Base-by-base conservation (phyloP, 2,113 vertebrate genomes). In the Solenodon paradoxus region DNA sequence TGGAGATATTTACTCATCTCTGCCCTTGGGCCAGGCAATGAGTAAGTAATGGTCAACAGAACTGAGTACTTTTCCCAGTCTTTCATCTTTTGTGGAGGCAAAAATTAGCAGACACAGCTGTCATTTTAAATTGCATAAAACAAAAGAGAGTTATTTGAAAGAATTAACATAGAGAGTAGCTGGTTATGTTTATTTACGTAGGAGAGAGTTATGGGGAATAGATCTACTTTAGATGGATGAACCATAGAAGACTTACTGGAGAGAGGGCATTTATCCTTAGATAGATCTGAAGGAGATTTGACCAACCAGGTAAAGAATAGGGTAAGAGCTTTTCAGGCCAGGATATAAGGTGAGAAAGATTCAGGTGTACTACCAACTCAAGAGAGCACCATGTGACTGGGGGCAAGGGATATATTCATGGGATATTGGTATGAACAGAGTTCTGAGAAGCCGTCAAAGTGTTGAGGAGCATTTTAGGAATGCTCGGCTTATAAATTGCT, bases 361-460 rank as follows among this genome's bases (percentile, higher is more conserved):
- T 24, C 80, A 32, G 40, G n/a, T 64, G 19, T 55, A 55, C 13
- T 64, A 3, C 24, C 45, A 6, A 86, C 26, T 16, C 24, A 3
- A n/a, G 72, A 63, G 80, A 87, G 35, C 57, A 2, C 15, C 57
- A 3, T 49, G 78, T 45, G 51, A 80, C 51, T 17, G 13, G 30
- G 13, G 2, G 0, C 3, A 4, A 42, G 8, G 3, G 16, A 22
- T 45, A 1, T 69, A 8, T 47, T 11, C 19, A 61, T 51, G 63
- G 19, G 45, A 47, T 13, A 53, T 26, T 82, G 42, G 19, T 30
- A 22, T 59, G 72, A 78, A 13, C 66, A 74, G 32, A 88, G 7
- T n/a, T 91, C 93, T 86, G 79, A 87, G 30, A 87, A 86, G 22
- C 55, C 85, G 42, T 24, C 9, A 93, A 42, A 5, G 11, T 12